Evolutionary conservation across 30 jellyfish, hydroid and myxozoan species (phyloP), one percentile per base, ranked within the genome.

Genomic region (Cassiopea xamachana): DNA sequence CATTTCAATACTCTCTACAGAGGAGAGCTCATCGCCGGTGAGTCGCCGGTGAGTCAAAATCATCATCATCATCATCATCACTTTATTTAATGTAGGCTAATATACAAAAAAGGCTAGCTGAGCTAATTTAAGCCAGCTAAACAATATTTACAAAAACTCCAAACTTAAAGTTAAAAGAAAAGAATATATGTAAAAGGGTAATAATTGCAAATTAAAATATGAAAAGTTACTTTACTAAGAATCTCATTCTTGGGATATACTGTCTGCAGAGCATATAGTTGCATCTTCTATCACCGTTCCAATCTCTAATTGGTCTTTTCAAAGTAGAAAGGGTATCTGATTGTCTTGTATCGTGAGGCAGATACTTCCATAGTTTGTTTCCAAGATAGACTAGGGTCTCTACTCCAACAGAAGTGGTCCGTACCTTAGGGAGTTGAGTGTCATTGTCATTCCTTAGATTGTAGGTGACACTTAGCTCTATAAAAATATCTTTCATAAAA

Each of bases 401-500:
- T 51, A 51, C 64, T 51, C 64, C 64, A 51, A 51, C 4, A 2
- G 64, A 51, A 2, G 64, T 51, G 64, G 64, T 2, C 64, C 64
- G 64, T 51, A 51, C 64, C 64, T 51, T 51, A 2, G 64, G 64
- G 64, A 51, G 64, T 51, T 51, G 64, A 51, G 64, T 9, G 64
- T 51, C 64, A 51, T 51, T 51, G 64, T 9, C 64, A 51, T 51
- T 4, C 64, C 64, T 4, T 51, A 51, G 74, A 62, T 62, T 71
- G 7, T 71, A 19, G 50, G 55, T 9, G 1, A 55, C 1, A 19
- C 55, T 1, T 59, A 12, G 50, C 49, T 79, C 75, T 2, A 46
- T 44, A 61, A 81, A 81, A 27, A 81, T 62, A 14, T 60, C 46
- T 60, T 81, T 81, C 67, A 59, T 43, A 15, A 60, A 81, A 60